These are phyloP conservation scores for Diacarnus erythraeanus DNA, from an alignment of 37 sponge, comb jelly and placozoan genomes.

Conservation along the genomic window DNA sequence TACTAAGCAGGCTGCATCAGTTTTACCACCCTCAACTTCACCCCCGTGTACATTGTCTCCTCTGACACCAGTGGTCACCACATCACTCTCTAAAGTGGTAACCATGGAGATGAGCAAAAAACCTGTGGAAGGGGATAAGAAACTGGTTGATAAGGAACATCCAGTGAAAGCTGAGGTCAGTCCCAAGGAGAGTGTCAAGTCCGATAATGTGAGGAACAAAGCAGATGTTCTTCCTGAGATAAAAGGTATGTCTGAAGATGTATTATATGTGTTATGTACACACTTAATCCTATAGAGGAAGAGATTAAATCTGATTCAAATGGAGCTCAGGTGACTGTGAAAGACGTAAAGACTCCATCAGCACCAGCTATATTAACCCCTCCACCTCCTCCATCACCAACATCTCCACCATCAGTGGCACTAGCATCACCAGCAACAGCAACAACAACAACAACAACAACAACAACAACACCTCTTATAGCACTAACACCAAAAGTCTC, in stretches of 20 bases:
- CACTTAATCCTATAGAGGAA: no score
- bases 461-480: not conserved
- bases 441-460: not conserved
- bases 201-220: no score
- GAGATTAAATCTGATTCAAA: no score
- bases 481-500: not conserved
- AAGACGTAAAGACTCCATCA: no score
- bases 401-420: not conserved
- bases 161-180: no score
- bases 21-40: not conserved
- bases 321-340: no score
- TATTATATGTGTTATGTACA: no score
- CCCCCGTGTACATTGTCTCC: not conserved
- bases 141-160: no score
- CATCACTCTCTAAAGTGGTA: not conserved
- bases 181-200: no score
- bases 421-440: not conserved
- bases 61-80: not conserved
- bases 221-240: no score
- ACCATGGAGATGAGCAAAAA: not conserved
- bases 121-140: no score
- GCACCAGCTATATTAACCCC: not conserved
- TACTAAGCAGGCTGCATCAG: not conserved
- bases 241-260: no score
- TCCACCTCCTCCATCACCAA: not conserved